Conservation (phyloP, 2,113 vertebrate genomes). For the Podilymbus podiceps region DNA sequence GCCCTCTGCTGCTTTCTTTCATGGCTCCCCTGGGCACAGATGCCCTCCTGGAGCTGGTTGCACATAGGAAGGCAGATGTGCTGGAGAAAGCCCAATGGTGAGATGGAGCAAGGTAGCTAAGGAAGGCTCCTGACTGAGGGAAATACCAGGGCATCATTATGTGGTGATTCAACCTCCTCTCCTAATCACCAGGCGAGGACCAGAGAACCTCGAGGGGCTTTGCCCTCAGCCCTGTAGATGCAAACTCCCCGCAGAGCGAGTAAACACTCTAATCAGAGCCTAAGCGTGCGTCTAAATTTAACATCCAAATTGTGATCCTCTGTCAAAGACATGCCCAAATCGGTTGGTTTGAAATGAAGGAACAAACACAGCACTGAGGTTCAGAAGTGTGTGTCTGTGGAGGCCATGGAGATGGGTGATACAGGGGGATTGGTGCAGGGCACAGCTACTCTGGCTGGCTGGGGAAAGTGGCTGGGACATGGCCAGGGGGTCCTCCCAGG, state of each 20-base stretch:
- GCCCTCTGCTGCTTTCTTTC: neutral
- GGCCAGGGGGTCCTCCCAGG: neutral
- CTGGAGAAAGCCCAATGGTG: neutral
- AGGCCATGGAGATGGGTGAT: neutral
- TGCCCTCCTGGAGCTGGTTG: neutral
- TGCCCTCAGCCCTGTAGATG: slow-evolving; percentile 25
- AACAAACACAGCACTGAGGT: neutral
- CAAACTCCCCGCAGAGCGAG: neutral
- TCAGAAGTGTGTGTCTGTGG: slow-evolving; percentile 2
- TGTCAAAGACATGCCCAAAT: slow-evolving; percentile 47
- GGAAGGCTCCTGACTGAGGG: neutral
- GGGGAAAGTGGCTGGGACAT: neutral
- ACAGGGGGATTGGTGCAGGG: neutral
- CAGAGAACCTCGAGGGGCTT: slow-evolving; percentile 50
- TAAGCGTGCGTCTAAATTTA: slow-evolving; percentile 48
- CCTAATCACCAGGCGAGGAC: neutral
- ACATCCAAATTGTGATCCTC: slow-evolving; percentile 46
- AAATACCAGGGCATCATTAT: slow-evolving; percentile 53
- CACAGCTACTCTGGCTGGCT: neutral
- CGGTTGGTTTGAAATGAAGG: slow-evolving; percentile 15
- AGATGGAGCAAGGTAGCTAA: neutral
- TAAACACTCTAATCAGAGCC: slow-evolving; percentile 53
- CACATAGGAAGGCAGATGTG: neutral
- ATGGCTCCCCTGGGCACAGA: neutral
- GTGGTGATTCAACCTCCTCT: slow-evolving; percentile 52